Percentiles rank a stretch among this genome's conserved stretches.
Evolutionary conservation across 2,113 vertebrate species (phyloP).

Genomic region (Cottus gobio): DNA sequence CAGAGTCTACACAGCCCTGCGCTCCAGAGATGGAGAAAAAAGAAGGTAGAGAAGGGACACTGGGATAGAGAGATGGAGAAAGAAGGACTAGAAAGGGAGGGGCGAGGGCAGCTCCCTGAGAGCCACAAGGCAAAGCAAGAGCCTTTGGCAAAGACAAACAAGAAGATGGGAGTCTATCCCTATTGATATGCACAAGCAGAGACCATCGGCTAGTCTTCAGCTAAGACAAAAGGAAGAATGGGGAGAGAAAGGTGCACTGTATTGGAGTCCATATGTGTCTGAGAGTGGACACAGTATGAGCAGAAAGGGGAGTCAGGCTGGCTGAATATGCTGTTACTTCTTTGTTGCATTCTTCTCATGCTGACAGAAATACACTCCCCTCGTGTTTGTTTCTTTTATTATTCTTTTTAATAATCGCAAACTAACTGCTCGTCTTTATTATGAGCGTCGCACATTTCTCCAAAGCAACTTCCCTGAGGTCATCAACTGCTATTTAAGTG

Average conservation of each 20-base stretch:
- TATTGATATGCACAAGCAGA: slow-evolving; percentile 86
- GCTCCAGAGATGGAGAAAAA: slow-evolving; percentile 69
- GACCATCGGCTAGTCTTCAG: slow-evolving; percentile 78
- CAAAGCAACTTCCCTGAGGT: background rate
- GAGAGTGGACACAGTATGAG: slow-evolving; percentile 76
- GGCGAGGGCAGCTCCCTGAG: slow-evolving; percentile 81
- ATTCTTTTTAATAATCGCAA: background rate
- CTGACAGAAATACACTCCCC: slow-evolving; percentile 34
- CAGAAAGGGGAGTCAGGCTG: slow-evolving; percentile 68
- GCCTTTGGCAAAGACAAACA: slow-evolving; percentile 86
- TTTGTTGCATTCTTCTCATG: slow-evolving; percentile 67
- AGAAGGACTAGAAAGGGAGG: slow-evolving; percentile 73
- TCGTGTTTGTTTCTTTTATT: slow-evolving; percentile 43
- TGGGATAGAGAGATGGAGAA: slow-evolving; percentile 66
- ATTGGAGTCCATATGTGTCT: slow-evolving; percentile 78
- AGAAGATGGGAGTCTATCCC: slow-evolving; percentile 81
- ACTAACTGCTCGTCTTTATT: background rate
- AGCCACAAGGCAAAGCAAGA: slow-evolving; percentile 85
- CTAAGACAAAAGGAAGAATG: slow-evolving; percentile 81
- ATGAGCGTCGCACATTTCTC: background rate
- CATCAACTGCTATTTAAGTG: background rate
- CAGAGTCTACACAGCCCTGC: slow-evolving; percentile 74
- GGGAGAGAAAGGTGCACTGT: slow-evolving; percentile 72
- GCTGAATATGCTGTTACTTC: slow-evolving; percentile 70
- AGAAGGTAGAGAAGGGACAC: slow-evolving; percentile 70